Base-by-base conservation (phyloP, 2,888 invertebrate genomes). In the Phasia obesa region DNA sequence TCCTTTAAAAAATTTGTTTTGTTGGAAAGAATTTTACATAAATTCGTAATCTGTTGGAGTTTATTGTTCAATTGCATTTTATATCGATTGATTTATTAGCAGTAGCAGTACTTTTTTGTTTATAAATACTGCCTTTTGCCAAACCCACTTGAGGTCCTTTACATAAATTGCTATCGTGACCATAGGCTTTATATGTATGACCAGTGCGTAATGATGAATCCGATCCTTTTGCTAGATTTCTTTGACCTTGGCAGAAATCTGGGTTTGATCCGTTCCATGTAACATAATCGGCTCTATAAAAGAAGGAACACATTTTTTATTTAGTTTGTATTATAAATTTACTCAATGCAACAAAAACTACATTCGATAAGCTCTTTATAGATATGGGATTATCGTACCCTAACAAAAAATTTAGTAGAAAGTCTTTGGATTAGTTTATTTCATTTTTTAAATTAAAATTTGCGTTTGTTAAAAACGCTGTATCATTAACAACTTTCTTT, bases 231-330 rank as follows among this genome's bases (percentile, higher is more conserved):
- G 93, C 92, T 1, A 92, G 53, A 38, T 90, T 89, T 76, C 92
- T 90, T 19, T 88, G 88, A 0, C 93, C 94, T 27, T 91, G 90
- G 7, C 93, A 91, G 17, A 94, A 90, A 62, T 93, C 93, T 0
- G 94, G 94, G 90, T 96, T 95, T 0, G 96, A 95, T 0, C 97
- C 97, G 85, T 95, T 95, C 96, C 97, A 97, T 4, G 96, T 94
- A 62, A 96, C 93, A 88, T 97, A 97, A 88, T 97, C 96, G 84
- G 94, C 94, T 78, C 96, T 97, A 9, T n/a, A 55, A 55, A 59
- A 53, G 4, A 31, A 17, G 15, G 19, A 38, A 25, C 15, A 19
- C 88, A 25, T 15, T 11, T 51, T 7, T 17, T 1, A 44, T 38
- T 11, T 38, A 7, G 13, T 7, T 2, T 38, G n/a, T n/a, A n/a